Base-by-base conservation (phyloP, 2,888 invertebrate species). In the Heliconius charithonia region DNA sequence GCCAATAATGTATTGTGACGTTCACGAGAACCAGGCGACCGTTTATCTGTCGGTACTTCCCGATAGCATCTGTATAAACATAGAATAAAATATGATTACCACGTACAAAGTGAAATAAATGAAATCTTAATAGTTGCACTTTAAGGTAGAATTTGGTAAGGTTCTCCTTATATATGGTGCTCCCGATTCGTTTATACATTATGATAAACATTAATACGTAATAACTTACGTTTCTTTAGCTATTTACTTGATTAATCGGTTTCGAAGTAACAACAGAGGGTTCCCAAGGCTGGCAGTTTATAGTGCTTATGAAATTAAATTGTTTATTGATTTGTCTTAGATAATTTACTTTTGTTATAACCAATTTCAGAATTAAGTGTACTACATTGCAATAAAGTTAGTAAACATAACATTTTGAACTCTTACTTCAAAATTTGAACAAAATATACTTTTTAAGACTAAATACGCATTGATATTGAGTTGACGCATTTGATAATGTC, bases 1-100 rank as follows among this genome's bases (percentile, higher is more conserved):
- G 83, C 85, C 80, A 87, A 87, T 91, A 92, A 92, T 88, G 90
- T 89, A 90, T 89, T 89, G 89, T 88, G 92, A 91, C 90, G 90
- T 88, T 86, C 91, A 89, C 80, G 79, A 86, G 88, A 90, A 91
- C 89, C 92, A 92, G 92, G 84, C 77, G 80, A 80, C 73, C 83
- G 82, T 92, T 88, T 88, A 87, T 89, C 91, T 83, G 87, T 93
- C 91, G 83, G 82, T 78, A 51, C 71, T 76, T 66, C 27, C 73
- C 78, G 71, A 81, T 59, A 78, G 75, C 79, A 81, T 75, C 79
- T 79, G 76, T 71, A 76, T 76, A 79, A 79, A 79, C 79, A 79
- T 56, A 62, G 56, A 51, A 29, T 80, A 80, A 81, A 79, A 80
- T 81, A 79, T 78, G 75, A 79, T 77, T 79, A 69, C 69, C 63